Evolutionary conservation across 2,113 vertebrate species (phyloP).

Genomic region (Sinocyclocheilus rhinocerous): DNA sequence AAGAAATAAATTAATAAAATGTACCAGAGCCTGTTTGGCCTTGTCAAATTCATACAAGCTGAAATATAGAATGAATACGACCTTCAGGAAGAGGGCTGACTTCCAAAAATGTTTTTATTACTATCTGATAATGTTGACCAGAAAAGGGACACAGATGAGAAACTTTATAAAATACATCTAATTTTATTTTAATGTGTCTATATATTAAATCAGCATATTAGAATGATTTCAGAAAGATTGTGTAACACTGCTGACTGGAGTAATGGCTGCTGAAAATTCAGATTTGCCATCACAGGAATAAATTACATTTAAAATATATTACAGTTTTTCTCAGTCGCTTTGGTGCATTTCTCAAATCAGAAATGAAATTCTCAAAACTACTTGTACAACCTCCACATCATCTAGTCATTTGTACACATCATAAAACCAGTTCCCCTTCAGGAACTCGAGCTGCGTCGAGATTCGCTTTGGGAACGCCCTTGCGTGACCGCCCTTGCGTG

Average conservation of each 20-base stretch:
- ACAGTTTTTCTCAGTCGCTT: too few species aligned
- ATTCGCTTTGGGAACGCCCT: too few species aligned
- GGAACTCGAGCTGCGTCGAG: too few species aligned
- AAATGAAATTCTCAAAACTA: too few species aligned
- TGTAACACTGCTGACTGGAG: background rate
- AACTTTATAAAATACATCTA: background rate
- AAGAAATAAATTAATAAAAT: background rate
- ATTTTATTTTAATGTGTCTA: background rate
- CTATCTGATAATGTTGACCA: background rate
- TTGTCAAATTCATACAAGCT: background rate
- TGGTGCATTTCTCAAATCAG: too few species aligned
- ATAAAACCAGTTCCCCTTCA: too few species aligned
- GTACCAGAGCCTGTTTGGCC: background rate
- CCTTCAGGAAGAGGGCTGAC: background rate
- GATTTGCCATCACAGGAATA: too few species aligned
- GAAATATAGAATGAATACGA: background rate
- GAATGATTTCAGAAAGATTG: background rate
- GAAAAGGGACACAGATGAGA: background rate
- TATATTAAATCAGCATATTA: background rate
- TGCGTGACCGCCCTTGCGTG: too few species aligned
- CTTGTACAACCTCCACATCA: too few species aligned
- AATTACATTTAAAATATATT: too few species aligned
- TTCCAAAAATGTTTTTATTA: background rate
- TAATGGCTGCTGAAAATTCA: too few species aligned
- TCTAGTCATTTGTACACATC: too few species aligned